A percentile compares a stretch with the other conserved stretches of the same genome.
Evolutionary conservation across 2,113 vertebrate genomes (phyloP).

Genomic region (Aix galericulata): DNA sequence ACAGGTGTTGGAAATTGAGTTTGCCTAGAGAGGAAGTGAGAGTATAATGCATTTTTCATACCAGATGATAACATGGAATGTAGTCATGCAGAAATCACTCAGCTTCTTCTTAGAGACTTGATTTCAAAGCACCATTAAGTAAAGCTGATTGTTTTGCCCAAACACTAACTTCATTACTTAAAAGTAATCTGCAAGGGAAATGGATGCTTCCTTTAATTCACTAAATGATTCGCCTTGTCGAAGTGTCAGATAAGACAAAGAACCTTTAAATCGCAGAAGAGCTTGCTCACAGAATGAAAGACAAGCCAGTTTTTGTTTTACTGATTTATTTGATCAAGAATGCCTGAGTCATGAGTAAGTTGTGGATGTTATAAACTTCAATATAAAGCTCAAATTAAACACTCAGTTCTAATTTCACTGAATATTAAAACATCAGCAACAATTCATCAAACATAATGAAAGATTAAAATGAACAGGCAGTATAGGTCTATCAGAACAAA

Average conservation of each 20-base stretch:
- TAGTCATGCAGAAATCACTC: constrained; percentile 42
- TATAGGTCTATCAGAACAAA: not conserved
- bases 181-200: constrained; percentile 66
- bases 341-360: constrained; percentile 17
- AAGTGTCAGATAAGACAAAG: constrained; percentile 60
- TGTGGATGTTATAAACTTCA: not conserved
- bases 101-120: constrained; percentile 16
- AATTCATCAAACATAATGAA: not conserved
- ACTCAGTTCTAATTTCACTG: not conserved
- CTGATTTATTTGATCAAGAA: constrained; percentile 48
- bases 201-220: constrained; percentile 50
- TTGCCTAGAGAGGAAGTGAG: constrained; percentile 30
- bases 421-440: not conserved
- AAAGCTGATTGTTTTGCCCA: constrained; percentile 48
- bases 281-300: constrained; percentile 38
- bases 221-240: constrained; percentile 32
- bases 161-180: constrained; percentile 55
- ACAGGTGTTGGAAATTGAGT: constrained; percentile 24
- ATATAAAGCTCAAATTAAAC: not conserved
- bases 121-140: constrained; percentile 12
- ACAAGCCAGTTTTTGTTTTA: constrained; percentile 43
- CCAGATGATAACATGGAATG: constrained; percentile 36
- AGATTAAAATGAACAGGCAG: not conserved
- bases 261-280: constrained; percentile 57
- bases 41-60: constrained; percentile 59